A percentile compares a stretch with the other conserved stretches of the same genome.
Conservation (phyloP, 1,140 invertebrate genomes). For the Formica exsecta region DNA sequence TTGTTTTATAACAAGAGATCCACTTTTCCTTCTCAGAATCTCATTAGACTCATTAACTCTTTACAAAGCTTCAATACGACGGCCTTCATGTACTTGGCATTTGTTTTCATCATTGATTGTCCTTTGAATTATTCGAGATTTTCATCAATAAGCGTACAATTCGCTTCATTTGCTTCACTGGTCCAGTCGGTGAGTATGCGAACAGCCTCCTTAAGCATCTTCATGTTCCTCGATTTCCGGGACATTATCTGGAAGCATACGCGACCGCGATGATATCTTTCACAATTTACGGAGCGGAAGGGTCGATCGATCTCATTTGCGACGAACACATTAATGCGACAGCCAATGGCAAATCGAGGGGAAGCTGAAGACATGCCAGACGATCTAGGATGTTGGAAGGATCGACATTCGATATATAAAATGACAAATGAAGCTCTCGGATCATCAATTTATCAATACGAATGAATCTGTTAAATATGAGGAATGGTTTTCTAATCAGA, state of each 20-base stretch:
- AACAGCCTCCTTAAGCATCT: conserved; percentile 6
- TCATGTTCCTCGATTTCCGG: conserved; percentile 25
- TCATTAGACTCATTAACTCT: conserved; percentile 11
- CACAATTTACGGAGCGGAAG: conserved; percentile 36
- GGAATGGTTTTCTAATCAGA: not conserved
- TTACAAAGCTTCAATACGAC: not conserved
- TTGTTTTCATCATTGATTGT: not conserved
- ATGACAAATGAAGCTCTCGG: conserved; percentile 22
- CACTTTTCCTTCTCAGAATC: not conserved
- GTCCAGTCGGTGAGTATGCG: not conserved
- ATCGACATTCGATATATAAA: not conserved
- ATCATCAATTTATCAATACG: not conserved
- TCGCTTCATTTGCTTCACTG: not conserved
- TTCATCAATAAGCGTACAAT: not conserved
- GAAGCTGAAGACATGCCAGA: conserved; percentile 15
- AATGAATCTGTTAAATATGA: not conserved
- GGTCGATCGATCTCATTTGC: conserved; percentile 21
- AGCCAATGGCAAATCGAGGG: conserved; percentile 33
- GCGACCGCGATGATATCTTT: not conserved
- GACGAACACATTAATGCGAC: conserved; percentile 1
- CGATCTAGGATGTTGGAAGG: not conserved
- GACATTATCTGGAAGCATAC: conserved; percentile 28
- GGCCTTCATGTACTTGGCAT: not conserved
- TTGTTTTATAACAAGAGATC: not conserved
- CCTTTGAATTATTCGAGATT: not conserved